Evolutionary conservation across 2,797 vertebrate species (phyloP).

Genomic region (Hybognathus amarus): DNA sequence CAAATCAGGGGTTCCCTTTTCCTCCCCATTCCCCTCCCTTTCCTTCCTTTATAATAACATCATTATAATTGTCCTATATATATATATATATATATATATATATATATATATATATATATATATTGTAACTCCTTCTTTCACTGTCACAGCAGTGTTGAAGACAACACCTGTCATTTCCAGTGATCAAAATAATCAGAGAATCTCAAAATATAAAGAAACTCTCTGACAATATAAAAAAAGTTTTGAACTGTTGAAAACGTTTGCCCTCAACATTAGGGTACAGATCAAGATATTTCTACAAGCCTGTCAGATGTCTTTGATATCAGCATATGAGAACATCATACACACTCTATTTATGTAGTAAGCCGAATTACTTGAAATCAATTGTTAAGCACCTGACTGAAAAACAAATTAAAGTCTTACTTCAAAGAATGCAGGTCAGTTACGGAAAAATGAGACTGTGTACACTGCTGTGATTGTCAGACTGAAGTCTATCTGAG

Average conservation of each 20-base stretch:
- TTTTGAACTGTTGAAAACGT: neutral
- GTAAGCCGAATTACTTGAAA: neutral
- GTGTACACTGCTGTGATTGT: slow-evolving; percentile 8
- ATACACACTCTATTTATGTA: neutral
- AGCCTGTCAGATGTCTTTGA: neutral
- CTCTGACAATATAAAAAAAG: neutral
- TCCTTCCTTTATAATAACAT: no score
- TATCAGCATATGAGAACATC: neutral
- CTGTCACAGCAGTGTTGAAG: neutral
- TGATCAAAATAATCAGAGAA: neutral
- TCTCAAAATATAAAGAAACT: neutral
- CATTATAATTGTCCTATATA: no score
- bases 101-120: no score
- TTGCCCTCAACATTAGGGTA: neutral
- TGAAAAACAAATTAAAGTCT: slow-evolving; percentile 10
- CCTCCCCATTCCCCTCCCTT: no score
- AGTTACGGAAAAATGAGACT: neutral
- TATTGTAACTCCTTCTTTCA: no score
- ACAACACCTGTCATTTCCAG: neutral
- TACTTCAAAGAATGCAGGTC: slow-evolving; percentile 41
- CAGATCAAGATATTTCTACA: neutral
- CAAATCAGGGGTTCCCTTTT: no score
- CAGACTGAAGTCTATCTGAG: slow-evolving; percentile 41
- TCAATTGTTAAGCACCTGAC: neutral
- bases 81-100: no score